Evolutionary conservation across 2,113 vertebrate genomes (phyloP).

Genomic region (Axis porcinus): DNA sequence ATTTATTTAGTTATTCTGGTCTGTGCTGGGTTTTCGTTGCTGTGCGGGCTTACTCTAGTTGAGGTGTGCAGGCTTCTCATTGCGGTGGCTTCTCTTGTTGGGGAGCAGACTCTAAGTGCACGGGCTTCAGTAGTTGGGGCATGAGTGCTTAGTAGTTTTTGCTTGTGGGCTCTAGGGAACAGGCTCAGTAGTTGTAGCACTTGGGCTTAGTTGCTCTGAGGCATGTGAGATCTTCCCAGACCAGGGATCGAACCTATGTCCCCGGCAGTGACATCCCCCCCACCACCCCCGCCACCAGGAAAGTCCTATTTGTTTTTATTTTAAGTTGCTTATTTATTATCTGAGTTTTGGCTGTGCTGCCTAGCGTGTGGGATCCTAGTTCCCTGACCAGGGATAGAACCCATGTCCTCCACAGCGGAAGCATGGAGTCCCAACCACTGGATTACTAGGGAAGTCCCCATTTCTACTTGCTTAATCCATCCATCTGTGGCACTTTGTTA

Average conservation of each 20-base stretch:
- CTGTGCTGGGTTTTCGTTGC: neutral
- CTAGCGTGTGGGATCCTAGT: neutral
- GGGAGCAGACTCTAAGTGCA: neutral
- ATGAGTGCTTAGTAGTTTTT: neutral
- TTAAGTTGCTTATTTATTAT: neutral
- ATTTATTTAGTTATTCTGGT: neutral
- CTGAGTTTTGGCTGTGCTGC: neutral
- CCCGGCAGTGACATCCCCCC: rapidly evolving
- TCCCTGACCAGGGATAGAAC: neutral
- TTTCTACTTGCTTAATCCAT: neutral
- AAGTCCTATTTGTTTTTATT: neutral
- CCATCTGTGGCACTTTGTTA: neutral
- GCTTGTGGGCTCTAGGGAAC: neutral
- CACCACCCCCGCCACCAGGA: rapidly evolving
- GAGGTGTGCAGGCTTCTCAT: neutral
- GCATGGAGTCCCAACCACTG: neutral
- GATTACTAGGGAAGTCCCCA: neutral
- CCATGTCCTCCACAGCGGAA: neutral
- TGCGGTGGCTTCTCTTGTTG: neutral
- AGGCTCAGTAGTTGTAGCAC: neutral
- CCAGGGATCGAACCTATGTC: neutral
- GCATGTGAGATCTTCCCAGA: neutral
- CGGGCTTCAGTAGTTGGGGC: neutral
- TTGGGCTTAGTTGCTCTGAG: neutral
- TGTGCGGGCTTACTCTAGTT: neutral